phyloP scores from a whole-genome alignment of 2,797 vertebrate genomes.

The Synaphobranchus kaupii region DNA sequence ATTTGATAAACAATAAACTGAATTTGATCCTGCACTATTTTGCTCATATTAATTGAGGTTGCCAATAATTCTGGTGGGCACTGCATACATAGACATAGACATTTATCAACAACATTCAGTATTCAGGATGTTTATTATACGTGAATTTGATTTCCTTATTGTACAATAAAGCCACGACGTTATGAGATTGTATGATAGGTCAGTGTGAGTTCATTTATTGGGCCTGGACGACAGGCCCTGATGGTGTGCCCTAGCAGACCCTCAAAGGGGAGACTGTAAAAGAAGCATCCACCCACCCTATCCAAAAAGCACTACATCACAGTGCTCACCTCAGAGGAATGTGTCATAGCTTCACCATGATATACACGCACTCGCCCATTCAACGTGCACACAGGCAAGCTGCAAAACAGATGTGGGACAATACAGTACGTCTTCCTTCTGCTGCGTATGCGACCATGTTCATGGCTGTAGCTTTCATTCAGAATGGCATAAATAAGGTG shows the following conservation, averaged over 20 bases:
- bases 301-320: slow-evolving; percentile 51
- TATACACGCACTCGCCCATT: slow-evolving; percentile 60
- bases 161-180: slow-evolving; percentile 27
- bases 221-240: background rate
- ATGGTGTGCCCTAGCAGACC: slow-evolving; percentile 18
- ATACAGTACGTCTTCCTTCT: slow-evolving; percentile 43
- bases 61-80: no score
- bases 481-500: background rate
- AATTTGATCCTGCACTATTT: no score
- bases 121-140: slow-evolving; percentile 49
- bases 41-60: no score
- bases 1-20: no score
- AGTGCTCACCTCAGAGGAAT: slow-evolving; percentile 57
- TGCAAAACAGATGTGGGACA: slow-evolving; percentile 75
- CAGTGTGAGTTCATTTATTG: no score
- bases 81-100: no score
- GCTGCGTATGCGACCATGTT: slow-evolving; percentile 22
- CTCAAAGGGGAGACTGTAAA: slow-evolving; percentile 24
- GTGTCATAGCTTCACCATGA: slow-evolving; percentile 64
- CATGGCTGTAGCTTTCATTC: background rate
- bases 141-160: slow-evolving; percentile 14
- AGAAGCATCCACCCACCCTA: slow-evolving; percentile 34
- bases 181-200: slow-evolving; percentile 12
- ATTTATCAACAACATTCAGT: background rate
- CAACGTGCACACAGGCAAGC: slow-evolving; percentile 60